Conservation (phyloP, 2,888 invertebrate species). For the Panzeria rudis region DNA sequence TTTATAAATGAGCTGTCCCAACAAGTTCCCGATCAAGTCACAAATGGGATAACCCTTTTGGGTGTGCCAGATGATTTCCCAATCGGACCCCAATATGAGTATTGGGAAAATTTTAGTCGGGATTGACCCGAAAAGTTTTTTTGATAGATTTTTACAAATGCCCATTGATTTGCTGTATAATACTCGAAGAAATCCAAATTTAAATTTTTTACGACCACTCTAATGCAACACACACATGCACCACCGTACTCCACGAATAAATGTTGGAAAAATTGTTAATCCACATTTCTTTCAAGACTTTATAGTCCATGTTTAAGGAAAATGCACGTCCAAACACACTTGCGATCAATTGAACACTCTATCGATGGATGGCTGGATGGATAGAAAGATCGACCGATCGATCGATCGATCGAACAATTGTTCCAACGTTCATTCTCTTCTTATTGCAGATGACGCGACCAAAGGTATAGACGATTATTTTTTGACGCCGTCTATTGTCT, state of each 20-base stretch:
- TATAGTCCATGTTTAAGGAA: slow-evolving; percentile 17
- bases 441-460: slow-evolving; percentile 55
- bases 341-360: slow-evolving; percentile 9
- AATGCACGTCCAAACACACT: slow-evolving; percentile 14
- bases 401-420: slow-evolving; percentile 54
- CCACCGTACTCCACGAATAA: background rate
- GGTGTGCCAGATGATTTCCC: too few relatives aligned
- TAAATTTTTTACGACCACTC: too few relatives aligned
- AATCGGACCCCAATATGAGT: too few relatives aligned
- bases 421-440: slow-evolving; percentile 11
- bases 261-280: slow-evolving; percentile 58
- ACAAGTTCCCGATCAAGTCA: too few relatives aligned
- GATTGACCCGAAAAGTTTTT: too few relatives aligned
- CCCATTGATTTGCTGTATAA: too few relatives aligned
- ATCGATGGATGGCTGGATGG: slow-evolving; percentile 44
- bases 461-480: slow-evolving; percentile 66
- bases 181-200: too few relatives aligned
- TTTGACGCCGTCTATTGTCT: slow-evolving; percentile 72
- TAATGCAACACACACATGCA: background rate
- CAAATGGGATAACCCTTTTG: too few relatives aligned
- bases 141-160: too few relatives aligned
- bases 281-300: slow-evolving; percentile 66
- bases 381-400: slow-evolving; percentile 46
- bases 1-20: too few relatives aligned
- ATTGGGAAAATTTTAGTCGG: too few relatives aligned